Conservation (phyloP, 2,888 invertebrate species). For the Synanthedon vespiformis region DNA sequence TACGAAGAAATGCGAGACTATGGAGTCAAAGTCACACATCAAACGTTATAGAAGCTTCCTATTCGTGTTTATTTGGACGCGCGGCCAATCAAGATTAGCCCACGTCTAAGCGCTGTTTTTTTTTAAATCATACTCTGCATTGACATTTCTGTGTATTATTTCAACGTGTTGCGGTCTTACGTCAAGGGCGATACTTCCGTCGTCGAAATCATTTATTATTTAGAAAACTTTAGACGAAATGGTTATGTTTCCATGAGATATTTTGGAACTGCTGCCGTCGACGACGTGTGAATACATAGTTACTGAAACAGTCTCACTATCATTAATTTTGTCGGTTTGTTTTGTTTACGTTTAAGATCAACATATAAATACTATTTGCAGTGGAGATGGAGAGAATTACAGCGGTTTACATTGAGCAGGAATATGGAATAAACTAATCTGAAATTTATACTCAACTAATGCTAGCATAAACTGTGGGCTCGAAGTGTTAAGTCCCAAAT, state of each 20-base stretch:
- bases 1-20: background rate
- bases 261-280: constrained; percentile 42
- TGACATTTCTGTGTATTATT: constrained; percentile 38
- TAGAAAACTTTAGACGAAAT: constrained; percentile 40
- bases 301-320: constrained; percentile 23
- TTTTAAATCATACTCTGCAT: constrained; percentile 29
- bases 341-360: constrained; percentile 43
- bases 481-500: too few species aligned
- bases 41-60: constrained; percentile 18
- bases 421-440: too few species aligned
- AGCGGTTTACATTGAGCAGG: background rate
- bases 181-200: constrained; percentile 48
- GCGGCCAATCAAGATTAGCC: constrained; percentile 19
- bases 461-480: too few species aligned
- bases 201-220: constrained; percentile 47
- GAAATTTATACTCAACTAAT: too few species aligned
- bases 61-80: constrained; percentile 40
- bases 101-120: constrained; percentile 30
- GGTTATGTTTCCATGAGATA: constrained; percentile 38
- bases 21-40: constrained; percentile 11
- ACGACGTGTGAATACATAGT: background rate
- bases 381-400: constrained; percentile 35
- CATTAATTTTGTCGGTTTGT: constrained; percentile 41
- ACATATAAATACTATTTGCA: constrained; percentile 45
- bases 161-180: constrained; percentile 20